These are phyloP conservation scores for Leuctra nigra DNA, from an alignment of 2,888 invertebrate genomes.

Conservation along the genomic window DNA sequence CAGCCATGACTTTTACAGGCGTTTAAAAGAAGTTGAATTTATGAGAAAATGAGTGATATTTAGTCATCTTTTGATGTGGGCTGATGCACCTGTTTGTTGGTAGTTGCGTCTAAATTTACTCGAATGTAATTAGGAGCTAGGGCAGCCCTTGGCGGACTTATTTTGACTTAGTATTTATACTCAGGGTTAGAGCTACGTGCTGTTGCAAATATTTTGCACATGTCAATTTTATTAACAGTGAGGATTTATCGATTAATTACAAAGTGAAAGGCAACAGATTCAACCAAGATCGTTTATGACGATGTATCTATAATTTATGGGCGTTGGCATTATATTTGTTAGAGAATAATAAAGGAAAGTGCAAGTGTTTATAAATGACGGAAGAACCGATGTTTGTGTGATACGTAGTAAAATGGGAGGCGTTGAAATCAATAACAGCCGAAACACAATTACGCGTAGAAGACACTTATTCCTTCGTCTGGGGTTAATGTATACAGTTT, in stretches of 20 bases:
- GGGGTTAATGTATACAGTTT: not conserved
- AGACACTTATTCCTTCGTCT: not conserved
- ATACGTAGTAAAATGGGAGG: conserved; percentile 22
- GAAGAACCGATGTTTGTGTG: not conserved
- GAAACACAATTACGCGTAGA: conserved; percentile 4
- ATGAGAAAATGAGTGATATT: not conserved
- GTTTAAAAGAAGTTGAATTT: not conserved
- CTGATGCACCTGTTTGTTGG: conserved; percentile 8
- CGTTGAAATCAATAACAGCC: conserved; percentile 24
- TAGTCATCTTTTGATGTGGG: not conserved
- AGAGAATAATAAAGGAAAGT: not conserved
- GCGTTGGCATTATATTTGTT: too few species aligned
- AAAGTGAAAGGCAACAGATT: too few species aligned
- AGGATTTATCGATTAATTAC: too few species aligned
- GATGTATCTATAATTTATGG: too few species aligned
- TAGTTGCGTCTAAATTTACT: conserved; percentile 3
- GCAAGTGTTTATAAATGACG: not conserved
- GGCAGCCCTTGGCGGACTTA: not conserved
- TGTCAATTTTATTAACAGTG: not conserved
- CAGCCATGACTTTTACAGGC: not conserved
- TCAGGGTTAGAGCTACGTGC: conserved; percentile 9
- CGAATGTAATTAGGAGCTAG: conserved; percentile 1
- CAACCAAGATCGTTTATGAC: too few species aligned
- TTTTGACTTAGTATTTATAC: conserved; percentile 18
- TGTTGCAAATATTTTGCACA: not conserved